phyloP scores from a whole-genome alignment of 2,797 vertebrate genomes.

The Tapirus indicus region DNA sequence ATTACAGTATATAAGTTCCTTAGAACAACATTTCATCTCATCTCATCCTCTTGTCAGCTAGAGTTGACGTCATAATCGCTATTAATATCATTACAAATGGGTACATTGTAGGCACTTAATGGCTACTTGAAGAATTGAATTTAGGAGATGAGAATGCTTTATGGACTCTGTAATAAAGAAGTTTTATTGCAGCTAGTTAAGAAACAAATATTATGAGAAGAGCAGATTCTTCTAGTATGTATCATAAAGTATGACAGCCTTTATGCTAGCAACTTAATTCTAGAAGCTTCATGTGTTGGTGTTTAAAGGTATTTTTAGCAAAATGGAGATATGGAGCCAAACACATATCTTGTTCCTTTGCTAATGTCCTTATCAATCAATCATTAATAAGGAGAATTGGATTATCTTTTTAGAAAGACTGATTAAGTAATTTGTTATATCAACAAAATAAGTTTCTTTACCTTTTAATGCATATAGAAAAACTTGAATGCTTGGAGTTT shows the following conservation, averaged over 20 bases:
- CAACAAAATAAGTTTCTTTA: background rate
- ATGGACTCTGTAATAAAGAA: constrained; percentile 77
- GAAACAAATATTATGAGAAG: constrained; percentile 78
- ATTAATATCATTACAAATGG: constrained; percentile 76
- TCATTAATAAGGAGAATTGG: background rate
- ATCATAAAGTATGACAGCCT: constrained; percentile 58
- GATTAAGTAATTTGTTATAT: constrained; percentile 3
- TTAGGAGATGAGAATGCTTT: constrained; percentile 76
- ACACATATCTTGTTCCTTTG: background rate
- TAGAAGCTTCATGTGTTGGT: background rate
- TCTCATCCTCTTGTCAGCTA: background rate
- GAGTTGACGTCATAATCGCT: constrained; percentile 63
- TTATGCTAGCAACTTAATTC: constrained; percentile 52
- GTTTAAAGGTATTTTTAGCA: background rate
- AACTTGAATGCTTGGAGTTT: background rate
- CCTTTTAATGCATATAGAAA: background rate
- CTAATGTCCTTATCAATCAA: background rate
- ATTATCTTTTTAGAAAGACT: background rate
- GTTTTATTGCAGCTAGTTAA: constrained; percentile 77
- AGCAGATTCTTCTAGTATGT: constrained; percentile 68
- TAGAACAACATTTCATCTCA: background rate
- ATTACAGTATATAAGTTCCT: background rate
- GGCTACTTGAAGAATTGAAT: constrained; percentile 69
- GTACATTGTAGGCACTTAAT: constrained; percentile 65
- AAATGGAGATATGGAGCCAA: background rate